Evolutionary conservation across 2,888 invertebrate species (phyloP), one percentile per base, ranked within the genome.

Genomic region (Metopia argyrocephala): DNA sequence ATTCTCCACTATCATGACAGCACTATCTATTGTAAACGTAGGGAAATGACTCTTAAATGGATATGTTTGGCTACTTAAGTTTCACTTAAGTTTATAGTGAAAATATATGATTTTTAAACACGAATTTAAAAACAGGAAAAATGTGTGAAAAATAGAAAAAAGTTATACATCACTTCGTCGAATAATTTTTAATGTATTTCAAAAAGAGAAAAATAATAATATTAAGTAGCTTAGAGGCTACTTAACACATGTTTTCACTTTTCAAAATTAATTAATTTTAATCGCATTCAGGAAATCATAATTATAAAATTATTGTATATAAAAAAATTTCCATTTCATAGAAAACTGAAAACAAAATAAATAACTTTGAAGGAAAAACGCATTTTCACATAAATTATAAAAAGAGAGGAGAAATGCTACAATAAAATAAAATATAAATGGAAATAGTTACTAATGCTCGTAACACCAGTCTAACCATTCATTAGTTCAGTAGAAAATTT

Each of bases 381-480:
- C 48, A 21, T 59, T 57, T 65, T 59, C 65, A 18, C 25, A 61
- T 52, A 50, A 66, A 71, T 27, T 71, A 78, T 2, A 20, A 15
- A 54, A 50, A 61, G 15, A 7, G 7, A 65, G 31, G n/a, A 45
- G 21, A 45, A 54, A 48, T 4, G 66, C 65, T 9, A 52, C 21
- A 69, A 59, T 56, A 56, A 70, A 31, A 12, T 15, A 15, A 38
- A 15, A 38, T 12, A 38, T 38, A 15, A 38, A 38, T 12, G 38
- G 9, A 15, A 38, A 38, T 12, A 15, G 15, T 66, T 70, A 59
- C 48, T 65, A 54, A 18, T n/a, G n/a, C n/a, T n/a, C n/a, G n/a
- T 65, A 64, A 65, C 50, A 68, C 23, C 57, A 64, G 54, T 12
- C 52, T 69, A 65, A n/a, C n/a, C n/a, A n/a, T 46, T 65, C 54